A percentile compares a stretch with the other conserved stretches of the same genome.
Evolutionary conservation across 1,140 invertebrate species (phyloP).

Genomic region (Leptopilina clavipes): DNA sequence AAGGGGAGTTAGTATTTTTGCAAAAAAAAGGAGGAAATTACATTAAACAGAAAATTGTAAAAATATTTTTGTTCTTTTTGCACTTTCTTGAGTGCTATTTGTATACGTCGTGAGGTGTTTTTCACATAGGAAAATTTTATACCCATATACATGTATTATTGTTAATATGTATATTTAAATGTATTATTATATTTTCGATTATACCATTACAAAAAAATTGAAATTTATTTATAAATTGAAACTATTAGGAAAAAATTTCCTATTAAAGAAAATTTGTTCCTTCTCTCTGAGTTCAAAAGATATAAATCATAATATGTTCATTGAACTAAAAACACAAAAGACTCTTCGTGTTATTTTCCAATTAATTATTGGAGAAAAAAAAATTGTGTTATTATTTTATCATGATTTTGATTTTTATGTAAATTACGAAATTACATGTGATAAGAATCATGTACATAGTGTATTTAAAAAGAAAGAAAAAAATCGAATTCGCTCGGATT

Average conservation of each 20-base stretch:
- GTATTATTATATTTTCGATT: too few species aligned
- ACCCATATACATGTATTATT: neutral
- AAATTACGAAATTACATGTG: constrained; percentile 21
- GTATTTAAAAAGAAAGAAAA: neutral
- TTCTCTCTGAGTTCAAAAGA: too few species aligned
- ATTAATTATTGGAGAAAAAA: neutral
- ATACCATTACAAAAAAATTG: too few species aligned
- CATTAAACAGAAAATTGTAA: neutral
- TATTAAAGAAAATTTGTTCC: neutral
- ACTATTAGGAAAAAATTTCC: too few species aligned
- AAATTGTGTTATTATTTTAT: neutral
- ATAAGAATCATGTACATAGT: constrained; percentile 28
- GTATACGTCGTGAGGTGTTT: neutral
- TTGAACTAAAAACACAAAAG: neutral
- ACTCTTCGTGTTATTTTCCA: neutral
- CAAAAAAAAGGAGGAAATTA: neutral
- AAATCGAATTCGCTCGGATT: constrained; percentile 33
- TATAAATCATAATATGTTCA: neutral
- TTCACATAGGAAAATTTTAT: neutral
- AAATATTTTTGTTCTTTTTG: neutral
- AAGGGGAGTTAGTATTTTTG: neutral
- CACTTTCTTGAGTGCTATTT: constrained; percentile 7
- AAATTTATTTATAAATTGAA: too few species aligned
- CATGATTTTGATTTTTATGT: neutral
- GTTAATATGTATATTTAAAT: neutral